Evolutionary conservation across 2,113 vertebrate genomes (phyloP).

Genomic region (Ursus arctos): DNA sequence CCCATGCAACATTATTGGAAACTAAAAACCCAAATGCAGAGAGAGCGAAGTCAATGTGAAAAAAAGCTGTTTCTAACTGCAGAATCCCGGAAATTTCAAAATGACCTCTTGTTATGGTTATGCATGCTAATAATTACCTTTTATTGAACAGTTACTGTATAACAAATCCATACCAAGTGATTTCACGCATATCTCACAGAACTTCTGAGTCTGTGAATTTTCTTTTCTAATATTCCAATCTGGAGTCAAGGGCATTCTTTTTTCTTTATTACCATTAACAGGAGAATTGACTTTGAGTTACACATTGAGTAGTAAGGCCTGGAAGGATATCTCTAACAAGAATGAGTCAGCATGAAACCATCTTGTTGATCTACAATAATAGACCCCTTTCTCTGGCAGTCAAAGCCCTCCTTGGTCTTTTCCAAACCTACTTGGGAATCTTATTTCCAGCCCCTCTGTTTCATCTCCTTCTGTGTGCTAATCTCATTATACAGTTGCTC

Average conservation of each 20-base stretch:
- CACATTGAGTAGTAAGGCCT: neutral
- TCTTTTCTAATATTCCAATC: neutral
- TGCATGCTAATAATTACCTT: neutral
- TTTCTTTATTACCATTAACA: neutral
- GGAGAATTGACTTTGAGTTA: neutral
- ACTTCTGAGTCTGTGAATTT: neutral
- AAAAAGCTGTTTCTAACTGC: neutral
- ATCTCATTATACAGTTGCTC: neutral
- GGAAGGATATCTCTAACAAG: neutral
- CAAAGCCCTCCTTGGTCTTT: neutral
- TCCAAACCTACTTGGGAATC: neutral
- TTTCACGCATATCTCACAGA: neutral
- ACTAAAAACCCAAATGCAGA: neutral
- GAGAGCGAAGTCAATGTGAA: neutral
- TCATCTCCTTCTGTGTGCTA: neutral
- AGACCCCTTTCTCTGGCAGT: neutral
- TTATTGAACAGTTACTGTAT: neutral
- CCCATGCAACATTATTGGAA: neutral
- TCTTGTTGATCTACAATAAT: neutral
- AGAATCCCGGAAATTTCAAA: slow-evolving; percentile 4
- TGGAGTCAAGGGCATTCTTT: neutral
- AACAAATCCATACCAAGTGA: neutral
- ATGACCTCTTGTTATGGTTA: neutral
- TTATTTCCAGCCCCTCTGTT: neutral
- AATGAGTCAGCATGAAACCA: neutral